Conservation (phyloP, 2,797 vertebrate species). For the Lagorchestes hirsutus region DNA sequence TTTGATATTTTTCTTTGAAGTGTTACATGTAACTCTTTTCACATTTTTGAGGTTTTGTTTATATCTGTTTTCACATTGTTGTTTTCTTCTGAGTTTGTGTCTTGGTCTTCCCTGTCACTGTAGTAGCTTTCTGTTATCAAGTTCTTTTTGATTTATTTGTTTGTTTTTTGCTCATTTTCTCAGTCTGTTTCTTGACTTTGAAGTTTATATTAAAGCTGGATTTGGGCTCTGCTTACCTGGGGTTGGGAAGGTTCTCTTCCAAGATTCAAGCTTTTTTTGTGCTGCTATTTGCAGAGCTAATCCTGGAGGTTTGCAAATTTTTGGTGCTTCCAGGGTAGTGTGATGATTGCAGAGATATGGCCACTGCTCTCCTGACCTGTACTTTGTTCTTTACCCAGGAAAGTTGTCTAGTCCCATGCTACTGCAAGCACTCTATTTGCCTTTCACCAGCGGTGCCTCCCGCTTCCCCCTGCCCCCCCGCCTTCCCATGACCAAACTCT, state of each 20-base stretch:
- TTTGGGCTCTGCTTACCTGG: background rate
- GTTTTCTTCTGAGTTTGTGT: background rate
- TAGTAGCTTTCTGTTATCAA: background rate
- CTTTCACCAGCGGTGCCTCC: too few relatives aligned
- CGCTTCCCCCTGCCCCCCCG: fast-evolving
- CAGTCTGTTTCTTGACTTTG: background rate
- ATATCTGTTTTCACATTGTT: background rate
- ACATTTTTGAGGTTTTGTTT: background rate
- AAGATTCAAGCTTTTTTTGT: too few relatives aligned
- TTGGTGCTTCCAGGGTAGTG: too few relatives aligned
- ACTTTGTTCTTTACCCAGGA: too few relatives aligned
- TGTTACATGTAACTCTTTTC: background rate
- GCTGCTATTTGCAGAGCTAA: too few relatives aligned
- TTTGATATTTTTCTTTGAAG: background rate
- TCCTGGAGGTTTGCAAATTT: too few relatives aligned
- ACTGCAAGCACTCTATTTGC: too few relatives aligned
- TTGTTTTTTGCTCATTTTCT: background rate
- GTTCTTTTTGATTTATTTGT: background rate
- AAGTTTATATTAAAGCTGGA: background rate
- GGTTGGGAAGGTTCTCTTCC: background rate
- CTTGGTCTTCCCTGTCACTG: background rate
- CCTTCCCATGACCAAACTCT: too few relatives aligned
- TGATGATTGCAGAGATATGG: too few relatives aligned
- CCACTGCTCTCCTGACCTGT: too few relatives aligned
- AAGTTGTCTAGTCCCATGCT: too few relatives aligned